A percentile compares a stretch with the other conserved stretches of the same genome.
Conservation (phyloP, 1,140 invertebrate genomes). For the Penaeus vannamei region DNA sequence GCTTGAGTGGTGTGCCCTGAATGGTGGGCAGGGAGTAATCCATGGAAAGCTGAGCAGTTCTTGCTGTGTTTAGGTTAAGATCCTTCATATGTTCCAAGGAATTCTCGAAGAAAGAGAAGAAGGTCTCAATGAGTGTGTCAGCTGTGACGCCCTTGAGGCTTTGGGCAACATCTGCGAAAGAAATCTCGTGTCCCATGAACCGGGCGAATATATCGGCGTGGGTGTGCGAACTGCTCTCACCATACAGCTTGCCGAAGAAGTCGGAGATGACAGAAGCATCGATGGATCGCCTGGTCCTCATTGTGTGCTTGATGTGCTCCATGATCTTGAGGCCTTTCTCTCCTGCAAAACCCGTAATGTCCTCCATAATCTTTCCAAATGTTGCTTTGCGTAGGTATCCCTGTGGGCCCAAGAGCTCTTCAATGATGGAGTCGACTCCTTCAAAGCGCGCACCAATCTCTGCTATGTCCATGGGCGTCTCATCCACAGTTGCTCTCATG, state of each 20-base stretch:
- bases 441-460: slow-evolving; percentile 46
- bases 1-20: slow-evolving; percentile 41
- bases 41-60: neutral
- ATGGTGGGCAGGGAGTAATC: slow-evolving; percentile 49
- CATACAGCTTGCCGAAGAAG: slow-evolving; percentile 35
- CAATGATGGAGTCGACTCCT: slow-evolving; percentile 45
- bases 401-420: slow-evolving; percentile 37
- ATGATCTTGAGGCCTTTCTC: slow-evolving; percentile 10
- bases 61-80: neutral
- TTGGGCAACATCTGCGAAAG: slow-evolving; percentile 20
- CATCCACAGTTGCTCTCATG: slow-evolving; percentile 36
- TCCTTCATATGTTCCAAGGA: slow-evolving; percentile 11
- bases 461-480: slow-evolving; percentile 35
- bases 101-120: neutral
- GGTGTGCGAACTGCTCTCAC: neutral
- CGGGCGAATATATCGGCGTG: slow-evolving; percentile 56
- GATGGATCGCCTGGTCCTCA: neutral
- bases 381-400: slow-evolving; percentile 40
- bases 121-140: neutral
- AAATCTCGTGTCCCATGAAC: slow-evolving; percentile 47
- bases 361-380: slow-evolving; percentile 24
- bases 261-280: slow-evolving; percentile 8
- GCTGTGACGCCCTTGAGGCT: slow-evolving; percentile 19
- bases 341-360: slow-evolving; percentile 3
- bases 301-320: neutral